These are phyloP conservation scores for Rhabdomys dilectus DNA, from an alignment of 2,113 vertebrate species.

Conservation along the genomic window DNA sequence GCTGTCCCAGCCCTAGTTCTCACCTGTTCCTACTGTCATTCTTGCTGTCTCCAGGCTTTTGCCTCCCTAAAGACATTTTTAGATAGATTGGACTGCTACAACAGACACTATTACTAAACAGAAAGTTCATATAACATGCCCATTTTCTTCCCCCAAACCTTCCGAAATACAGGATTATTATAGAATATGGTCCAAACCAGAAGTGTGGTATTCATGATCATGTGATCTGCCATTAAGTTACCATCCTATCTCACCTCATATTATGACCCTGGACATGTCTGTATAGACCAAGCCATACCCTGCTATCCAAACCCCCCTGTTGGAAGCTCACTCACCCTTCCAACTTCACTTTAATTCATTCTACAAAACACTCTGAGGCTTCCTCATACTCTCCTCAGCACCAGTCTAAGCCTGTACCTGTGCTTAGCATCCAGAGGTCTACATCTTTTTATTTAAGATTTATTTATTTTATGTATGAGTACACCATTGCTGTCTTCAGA, in stretches of 20 bases:
- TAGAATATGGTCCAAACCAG: background rate
- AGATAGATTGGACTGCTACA: background rate
- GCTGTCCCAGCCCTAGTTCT: background rate
- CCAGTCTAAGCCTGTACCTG: background rate
- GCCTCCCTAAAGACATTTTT: background rate
- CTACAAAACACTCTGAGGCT: background rate
- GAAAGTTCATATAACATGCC: background rate
- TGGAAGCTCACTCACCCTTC: background rate
- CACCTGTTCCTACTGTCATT: accelerated
- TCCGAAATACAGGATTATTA: accelerated
- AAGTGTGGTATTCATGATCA: too few species aligned
- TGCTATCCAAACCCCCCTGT: background rate
- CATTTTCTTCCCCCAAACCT: background rate
- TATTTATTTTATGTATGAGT: too few species aligned
- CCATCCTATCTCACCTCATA: background rate
- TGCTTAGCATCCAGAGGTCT: background rate
- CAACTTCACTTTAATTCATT: background rate
- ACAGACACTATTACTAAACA: background rate
- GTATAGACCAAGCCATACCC: background rate
- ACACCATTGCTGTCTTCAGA: too few species aligned
- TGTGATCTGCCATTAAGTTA: background rate
- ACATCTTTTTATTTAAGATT: too few species aligned
- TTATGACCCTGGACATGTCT: background rate
- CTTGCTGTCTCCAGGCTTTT: background rate
- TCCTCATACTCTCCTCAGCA: background rate